Percentiles rank a stretch among this genome's conserved stretches.
Evolutionary conservation across 2,797 vertebrate species (phyloP).

Genomic region (Onychomys arenicola): DNA sequence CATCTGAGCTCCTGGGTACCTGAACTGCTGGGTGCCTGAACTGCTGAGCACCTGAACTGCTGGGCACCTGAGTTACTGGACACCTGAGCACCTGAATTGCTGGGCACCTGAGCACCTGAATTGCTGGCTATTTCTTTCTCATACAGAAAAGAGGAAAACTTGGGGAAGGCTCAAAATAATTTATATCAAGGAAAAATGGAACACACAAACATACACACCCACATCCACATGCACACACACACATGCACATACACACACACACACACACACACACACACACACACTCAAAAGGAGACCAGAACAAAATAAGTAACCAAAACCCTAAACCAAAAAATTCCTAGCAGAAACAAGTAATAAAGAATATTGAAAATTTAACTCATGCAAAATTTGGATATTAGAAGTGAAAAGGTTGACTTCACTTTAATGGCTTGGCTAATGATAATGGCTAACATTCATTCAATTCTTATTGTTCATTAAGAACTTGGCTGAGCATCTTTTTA

Average conservation of each 20-base stretch:
- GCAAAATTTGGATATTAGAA: constrained; percentile 19
- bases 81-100: constrained; percentile 1
- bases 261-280: background rate
- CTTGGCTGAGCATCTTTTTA: background rate
- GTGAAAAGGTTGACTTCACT: background rate
- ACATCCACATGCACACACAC: background rate
- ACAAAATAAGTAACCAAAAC: background rate
- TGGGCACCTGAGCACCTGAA: background rate
- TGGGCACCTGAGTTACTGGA: background rate
- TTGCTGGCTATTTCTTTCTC: constrained; percentile 41
- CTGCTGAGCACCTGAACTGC: background rate
- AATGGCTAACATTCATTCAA: constrained; percentile 16
- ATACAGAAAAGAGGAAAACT: constrained; percentile 45
- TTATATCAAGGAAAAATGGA: background rate
- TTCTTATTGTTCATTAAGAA: background rate
- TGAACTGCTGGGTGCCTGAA: background rate
- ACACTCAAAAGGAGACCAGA: background rate
- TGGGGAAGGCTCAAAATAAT: constrained; percentile 2
- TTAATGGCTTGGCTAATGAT: constrained; percentile 12
- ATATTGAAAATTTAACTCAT: constrained; percentile 35
- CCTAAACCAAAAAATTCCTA: background rate
- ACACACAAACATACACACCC: background rate
- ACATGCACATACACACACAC: background rate
- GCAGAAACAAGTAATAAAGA: background rate
- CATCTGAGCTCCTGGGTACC: constrained; percentile 7